Evolutionary conservation across 2,888 invertebrate genomes (phyloP), one percentile per base, ranked within the genome.

Genomic region (Hedya salicella): DNA sequence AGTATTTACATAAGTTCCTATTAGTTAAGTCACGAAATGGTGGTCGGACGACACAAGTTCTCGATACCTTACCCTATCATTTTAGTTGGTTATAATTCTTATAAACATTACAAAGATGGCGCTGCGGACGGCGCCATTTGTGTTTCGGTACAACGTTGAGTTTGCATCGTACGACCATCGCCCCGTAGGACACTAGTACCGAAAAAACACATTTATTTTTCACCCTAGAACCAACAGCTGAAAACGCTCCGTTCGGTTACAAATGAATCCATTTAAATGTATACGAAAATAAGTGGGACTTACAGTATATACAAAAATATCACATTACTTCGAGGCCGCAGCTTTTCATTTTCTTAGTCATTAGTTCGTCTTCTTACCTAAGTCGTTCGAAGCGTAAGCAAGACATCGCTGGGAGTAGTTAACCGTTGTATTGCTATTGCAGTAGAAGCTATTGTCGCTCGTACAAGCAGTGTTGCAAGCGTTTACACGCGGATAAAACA

Each of bases 281-380:
- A 83, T 91, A 91, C 85, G 92, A 92, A 92, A 92, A 92, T 91
- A 91, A 92, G 85, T 90, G 85, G 87, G 89, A 90, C 92, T 92
- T 91, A 92, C 90, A 91, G 88, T 91, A 91, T 92, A 90, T 92
- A 92, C 92, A 92, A 91, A 92, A 91, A 92, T 92, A 92, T 92
- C 92, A 92, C 92, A 92, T 89, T 89, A 91, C 89, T 90, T 91
- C 90, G 91, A 92, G 92, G 92, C 92, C 92, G 92, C 92, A 91
- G 91, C 92, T 91, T 92, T 56, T 90, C 88, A 88, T 80, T 88
- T 85, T 85, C 89, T 91, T 88, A 91, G 85, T 89, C 80, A 87
- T 86, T 87, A 89, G 79, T 88, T 86, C 83, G 79, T 89, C 87
- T 86, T 86, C 87, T 87, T 88, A 91, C 82, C 87, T 91, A 88